phyloP scores from a whole-genome alignment of 2,113 vertebrate species.

The Oncorhynchus keta region DNA sequence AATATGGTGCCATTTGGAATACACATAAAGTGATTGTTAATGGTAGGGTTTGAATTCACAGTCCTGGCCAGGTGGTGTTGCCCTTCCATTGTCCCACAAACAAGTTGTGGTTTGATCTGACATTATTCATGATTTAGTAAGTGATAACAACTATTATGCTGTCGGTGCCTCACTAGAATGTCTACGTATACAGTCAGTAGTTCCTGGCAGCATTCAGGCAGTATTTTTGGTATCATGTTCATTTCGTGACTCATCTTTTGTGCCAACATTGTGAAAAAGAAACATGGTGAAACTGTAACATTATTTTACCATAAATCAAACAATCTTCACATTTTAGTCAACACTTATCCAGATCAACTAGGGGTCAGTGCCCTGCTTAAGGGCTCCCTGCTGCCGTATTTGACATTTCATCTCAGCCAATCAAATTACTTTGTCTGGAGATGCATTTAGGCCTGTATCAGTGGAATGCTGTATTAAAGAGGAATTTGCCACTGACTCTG shows the following conservation, averaged over 20 bases:
- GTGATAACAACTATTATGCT: constrained; percentile 21
- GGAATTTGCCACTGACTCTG: no score
- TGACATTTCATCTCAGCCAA: not conserved
- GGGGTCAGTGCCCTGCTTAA: no score
- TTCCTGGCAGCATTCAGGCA: not conserved
- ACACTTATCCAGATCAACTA: no score
- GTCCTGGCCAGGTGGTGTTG: constrained; percentile 9
- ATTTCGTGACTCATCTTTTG: not conserved
- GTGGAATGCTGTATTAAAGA: no score
- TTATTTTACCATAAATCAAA: not conserved
- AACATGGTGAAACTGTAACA: not conserved
- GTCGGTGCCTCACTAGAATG: not conserved
- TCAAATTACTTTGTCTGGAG: no score
- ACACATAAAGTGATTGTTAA: constrained; percentile 22
- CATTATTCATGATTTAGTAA: constrained; percentile 17
- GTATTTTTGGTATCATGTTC: not conserved
- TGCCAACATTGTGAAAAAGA: not conserved
- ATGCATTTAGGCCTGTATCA: no score
- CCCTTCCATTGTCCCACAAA: constrained; percentile 24
- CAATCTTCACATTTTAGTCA: not conserved
- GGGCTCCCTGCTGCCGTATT: not conserved
- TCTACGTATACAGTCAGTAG: not conserved
- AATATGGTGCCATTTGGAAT: no score
- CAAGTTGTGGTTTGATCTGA: constrained; percentile 16
- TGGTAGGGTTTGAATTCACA: constrained; percentile 15